Conservation (phyloP, 92 coral and sea anemone species). For the Epizoanthus ramosus region DNA sequence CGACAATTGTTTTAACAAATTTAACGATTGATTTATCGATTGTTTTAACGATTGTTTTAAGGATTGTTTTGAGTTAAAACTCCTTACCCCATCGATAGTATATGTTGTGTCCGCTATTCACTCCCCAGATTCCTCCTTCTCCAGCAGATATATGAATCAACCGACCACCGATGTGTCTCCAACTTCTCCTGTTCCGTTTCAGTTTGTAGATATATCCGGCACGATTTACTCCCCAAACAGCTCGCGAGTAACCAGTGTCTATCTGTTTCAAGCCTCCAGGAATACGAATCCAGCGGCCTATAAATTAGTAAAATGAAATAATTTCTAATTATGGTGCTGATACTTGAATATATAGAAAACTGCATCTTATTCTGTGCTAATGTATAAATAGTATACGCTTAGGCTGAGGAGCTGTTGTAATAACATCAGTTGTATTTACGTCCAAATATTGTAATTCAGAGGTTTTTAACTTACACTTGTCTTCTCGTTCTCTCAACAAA, state of each 20-base stretch:
- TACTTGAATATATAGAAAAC: no score
- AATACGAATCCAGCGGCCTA: constrained; percentile 39
- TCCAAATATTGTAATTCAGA: no score
- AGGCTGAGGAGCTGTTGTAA: no score
- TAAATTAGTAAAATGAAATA: no score
- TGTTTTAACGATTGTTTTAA: no score
- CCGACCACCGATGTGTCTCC: constrained; percentile 24
- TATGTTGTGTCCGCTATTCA: constrained; percentile 3
- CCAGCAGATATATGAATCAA: constrained; percentile 19
- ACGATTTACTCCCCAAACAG: constrained; percentile 25
- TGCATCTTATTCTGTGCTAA: no score
- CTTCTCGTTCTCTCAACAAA: no score
- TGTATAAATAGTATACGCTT: no score
- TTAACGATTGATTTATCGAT: no score
- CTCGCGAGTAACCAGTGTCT: constrained; percentile 44
- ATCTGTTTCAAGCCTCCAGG: constrained; percentile 30
- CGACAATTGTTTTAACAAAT: background rate
- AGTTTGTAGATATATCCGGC: constrained; percentile 39
- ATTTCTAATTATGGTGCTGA: no score
- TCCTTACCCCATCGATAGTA: constrained; percentile 21
- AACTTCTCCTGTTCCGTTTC: constrained; percentile 24
- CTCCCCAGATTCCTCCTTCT: constrained; percentile 34
- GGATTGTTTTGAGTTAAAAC: background rate
- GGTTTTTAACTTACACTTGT: no score
- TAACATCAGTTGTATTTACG: no score